phyloP scores from a whole-genome alignment of 2,797 vertebrate species.

The Hyperoplus lanceolatus region DNA sequence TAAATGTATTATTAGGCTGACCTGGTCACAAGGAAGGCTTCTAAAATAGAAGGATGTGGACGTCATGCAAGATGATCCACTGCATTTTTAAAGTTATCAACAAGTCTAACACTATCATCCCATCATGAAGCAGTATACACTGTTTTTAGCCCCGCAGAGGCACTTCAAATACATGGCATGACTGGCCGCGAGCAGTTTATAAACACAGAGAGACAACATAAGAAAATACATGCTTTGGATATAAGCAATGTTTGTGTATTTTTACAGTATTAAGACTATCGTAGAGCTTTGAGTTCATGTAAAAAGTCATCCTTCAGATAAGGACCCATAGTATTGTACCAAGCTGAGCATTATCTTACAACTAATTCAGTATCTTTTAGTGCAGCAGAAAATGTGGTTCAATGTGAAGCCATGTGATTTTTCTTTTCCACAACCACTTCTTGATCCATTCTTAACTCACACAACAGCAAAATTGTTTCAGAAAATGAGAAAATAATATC shows the following conservation, averaged over 20 bases:
- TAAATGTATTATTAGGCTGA: constrained; percentile 61
- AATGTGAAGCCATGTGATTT: background rate
- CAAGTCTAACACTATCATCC: constrained; percentile 20
- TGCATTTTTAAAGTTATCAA: constrained; percentile 54
- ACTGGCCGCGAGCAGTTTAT: background rate
- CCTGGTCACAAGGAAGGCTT: constrained; percentile 57
- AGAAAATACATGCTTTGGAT: background rate
- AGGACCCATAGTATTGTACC: background rate
- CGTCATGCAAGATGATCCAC: constrained; percentile 63
- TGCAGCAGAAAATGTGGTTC: background rate
- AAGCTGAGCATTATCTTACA: background rate
- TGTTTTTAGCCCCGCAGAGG: background rate
- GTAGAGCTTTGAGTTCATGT: background rate
- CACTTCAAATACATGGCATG: background rate
- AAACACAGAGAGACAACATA: background rate
- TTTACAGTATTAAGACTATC: background rate
- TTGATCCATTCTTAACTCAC: background rate
- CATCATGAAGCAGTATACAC: background rate
- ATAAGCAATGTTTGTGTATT: background rate
- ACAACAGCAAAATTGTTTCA: background rate
- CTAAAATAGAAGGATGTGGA: constrained; percentile 64
- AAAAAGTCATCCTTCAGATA: background rate
- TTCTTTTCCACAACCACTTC: background rate
- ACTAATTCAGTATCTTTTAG: background rate
- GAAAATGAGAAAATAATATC: background rate